Evolutionary conservation across 2,888 invertebrate genomes (phyloP).

Genomic region (Sturmia bella): DNA sequence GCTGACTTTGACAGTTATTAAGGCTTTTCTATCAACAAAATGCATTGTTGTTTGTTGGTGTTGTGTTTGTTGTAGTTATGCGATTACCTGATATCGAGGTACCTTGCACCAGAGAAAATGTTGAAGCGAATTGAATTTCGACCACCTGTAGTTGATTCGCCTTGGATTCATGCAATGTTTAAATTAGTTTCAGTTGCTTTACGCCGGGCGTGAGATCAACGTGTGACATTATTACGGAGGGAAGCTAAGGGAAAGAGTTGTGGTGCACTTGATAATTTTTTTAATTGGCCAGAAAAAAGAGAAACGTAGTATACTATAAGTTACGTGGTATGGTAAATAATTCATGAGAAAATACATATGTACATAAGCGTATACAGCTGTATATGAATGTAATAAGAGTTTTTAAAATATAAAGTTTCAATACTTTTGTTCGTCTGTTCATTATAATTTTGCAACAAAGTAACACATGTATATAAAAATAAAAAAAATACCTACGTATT

Average conservation of each 20-base stretch:
- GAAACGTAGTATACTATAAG: slow-evolving; percentile 5
- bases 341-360: slow-evolving; percentile 29
- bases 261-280: slow-evolving; percentile 28
- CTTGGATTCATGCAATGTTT: slow-evolving; percentile 60
- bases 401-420: not conserved
- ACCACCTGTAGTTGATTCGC: slow-evolving; percentile 62
- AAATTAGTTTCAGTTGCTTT: slow-evolving; percentile 66
- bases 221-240: slow-evolving; percentile 53
- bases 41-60: no score
- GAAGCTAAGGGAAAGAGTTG: not conserved
- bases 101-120: no score
- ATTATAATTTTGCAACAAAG: slow-evolving; percentile 1
- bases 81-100: no score
- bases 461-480: not conserved
- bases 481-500: not conserved
- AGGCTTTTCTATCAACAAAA: no score
- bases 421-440: slow-evolving; percentile 10
- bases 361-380: slow-evolving; percentile 16
- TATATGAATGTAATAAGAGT: slow-evolving; percentile 18
- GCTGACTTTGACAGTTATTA: no score
- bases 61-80: no score
- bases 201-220: slow-evolving; percentile 66
- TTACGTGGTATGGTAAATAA: slow-evolving; percentile 43
- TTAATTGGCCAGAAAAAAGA: slow-evolving; percentile 18
- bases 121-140: no score